These are phyloP conservation scores for Hydraecia micacea DNA, from an alignment of 2,888 invertebrate genomes.

Conservation along the genomic window DNA sequence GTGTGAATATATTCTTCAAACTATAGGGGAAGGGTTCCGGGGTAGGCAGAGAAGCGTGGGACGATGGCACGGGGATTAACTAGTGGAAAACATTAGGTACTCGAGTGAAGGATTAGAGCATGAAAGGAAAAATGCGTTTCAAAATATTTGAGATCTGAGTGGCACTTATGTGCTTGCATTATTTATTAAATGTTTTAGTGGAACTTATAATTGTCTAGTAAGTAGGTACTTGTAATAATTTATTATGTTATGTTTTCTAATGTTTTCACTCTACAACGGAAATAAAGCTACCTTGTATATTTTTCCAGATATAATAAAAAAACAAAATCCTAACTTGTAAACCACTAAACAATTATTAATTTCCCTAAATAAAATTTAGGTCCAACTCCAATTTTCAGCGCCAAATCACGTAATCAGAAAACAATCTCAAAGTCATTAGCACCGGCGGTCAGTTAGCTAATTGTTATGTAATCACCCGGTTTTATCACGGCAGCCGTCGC, in stretches of 20 bases:
- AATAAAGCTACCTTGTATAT: neutral
- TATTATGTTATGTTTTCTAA: neutral
- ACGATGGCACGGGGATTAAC: slow-evolving; percentile 68
- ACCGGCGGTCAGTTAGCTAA: slow-evolving; percentile 31
- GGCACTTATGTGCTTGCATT: neutral
- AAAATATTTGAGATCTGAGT: slow-evolving; percentile 20
- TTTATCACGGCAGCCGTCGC: slow-evolving; percentile 22
- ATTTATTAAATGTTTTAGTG: neutral
- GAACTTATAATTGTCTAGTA: neutral
- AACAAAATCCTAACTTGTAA: neutral
- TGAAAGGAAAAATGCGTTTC: slow-evolving; percentile 40
- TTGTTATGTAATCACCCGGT: slow-evolving; percentile 47
- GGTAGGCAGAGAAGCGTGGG: slow-evolving; percentile 71
- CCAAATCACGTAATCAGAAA: slow-evolving; percentile 31
- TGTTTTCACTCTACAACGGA: neutral
- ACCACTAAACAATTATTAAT: neutral
- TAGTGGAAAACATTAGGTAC: slow-evolving; percentile 52
- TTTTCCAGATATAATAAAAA: neutral
- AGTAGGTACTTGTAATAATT: neutral
- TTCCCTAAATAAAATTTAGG: slow-evolving; percentile 3
- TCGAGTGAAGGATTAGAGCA: slow-evolving; percentile 58
- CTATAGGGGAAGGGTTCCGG: slow-evolving; percentile 67
- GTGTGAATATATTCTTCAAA: slow-evolving; percentile 72
- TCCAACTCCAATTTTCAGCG: slow-evolving; percentile 2
- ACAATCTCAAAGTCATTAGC: slow-evolving; percentile 35